Evolutionary conservation across 1,140 invertebrate species (phyloP).

Genomic region (Danaus plexippus): DNA sequence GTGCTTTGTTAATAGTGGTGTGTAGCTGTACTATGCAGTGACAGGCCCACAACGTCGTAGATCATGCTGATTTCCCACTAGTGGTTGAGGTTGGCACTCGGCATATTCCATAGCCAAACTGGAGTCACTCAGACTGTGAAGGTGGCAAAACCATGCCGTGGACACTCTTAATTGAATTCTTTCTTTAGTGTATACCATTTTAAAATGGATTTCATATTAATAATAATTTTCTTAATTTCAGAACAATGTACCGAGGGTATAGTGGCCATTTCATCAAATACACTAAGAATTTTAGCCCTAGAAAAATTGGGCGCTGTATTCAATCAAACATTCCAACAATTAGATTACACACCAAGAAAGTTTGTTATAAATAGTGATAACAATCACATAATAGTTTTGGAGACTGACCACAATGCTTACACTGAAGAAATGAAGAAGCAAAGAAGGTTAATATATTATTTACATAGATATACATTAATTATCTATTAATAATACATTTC

Average conservation of each 20-base stretch:
- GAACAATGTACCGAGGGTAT: conserved; percentile 99
- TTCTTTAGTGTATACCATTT: conserved; percentile 4
- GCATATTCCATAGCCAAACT: conserved; percentile 70
- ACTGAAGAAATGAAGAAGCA: conserved; percentile 97
- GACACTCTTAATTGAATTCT: conserved; percentile 33
- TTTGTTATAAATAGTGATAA: conserved; percentile 95
- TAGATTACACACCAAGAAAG: conserved; percentile 97
- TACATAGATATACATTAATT: background rate
- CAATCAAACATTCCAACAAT: conserved; percentile 92
- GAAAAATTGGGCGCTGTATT: conserved; percentile 99
- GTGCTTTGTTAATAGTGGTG: conserved; percentile 41
- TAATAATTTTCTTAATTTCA: conserved; percentile 15
- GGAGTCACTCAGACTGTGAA: conserved; percentile 62
- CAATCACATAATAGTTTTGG: conserved; percentile 93
- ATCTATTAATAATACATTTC: conserved; percentile 24
- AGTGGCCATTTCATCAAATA: conserved; percentile 98
- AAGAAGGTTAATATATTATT: conserved; percentile 74
- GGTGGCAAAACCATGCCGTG: conserved; percentile 69
- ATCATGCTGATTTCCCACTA: conserved; percentile 45
- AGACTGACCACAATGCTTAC: conserved; percentile 99
- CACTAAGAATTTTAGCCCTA: conserved; percentile 95
- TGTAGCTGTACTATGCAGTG: conserved; percentile 62
- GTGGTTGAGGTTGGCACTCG: conserved; percentile 54
- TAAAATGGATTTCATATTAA: background rate
- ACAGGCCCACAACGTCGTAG: conserved; percentile 60